Percentiles rank a stretch among this genome's conserved stretches.
Evolutionary conservation across 92 coral and sea anemone genomes (phyloP).

Genomic region (Bergia puertoricense): DNA sequence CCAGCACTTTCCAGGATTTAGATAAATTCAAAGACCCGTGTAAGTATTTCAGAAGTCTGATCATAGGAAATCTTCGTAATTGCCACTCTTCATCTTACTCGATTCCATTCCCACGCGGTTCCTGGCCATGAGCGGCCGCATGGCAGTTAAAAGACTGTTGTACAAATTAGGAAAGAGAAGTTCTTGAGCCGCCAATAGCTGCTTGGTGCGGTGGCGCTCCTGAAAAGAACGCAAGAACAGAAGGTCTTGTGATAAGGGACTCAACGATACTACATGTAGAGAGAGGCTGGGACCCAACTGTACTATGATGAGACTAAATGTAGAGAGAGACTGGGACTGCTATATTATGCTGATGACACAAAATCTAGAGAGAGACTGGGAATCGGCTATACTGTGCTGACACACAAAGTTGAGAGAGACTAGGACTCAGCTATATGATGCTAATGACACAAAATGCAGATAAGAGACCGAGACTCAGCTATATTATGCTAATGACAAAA

Average conservation of each 20-base stretch:
- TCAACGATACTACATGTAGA: too few species aligned
- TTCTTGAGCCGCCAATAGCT: constrained; percentile 97
- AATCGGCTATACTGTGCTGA: too few species aligned
- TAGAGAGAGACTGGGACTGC: too few species aligned
- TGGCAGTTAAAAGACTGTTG: constrained; percentile 92
- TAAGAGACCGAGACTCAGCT: too few species aligned
- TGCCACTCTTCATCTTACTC: constrained; percentile 72
- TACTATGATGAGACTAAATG: too few species aligned
- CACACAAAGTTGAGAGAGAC: too few species aligned
- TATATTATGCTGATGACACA: too few species aligned
- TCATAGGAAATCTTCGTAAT: constrained; percentile 75
- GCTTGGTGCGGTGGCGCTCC: constrained; percentile 99
- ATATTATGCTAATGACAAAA: too few species aligned
- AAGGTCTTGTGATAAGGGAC: neutral
- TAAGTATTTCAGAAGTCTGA: neutral
- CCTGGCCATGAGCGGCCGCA: constrained; percentile 96
- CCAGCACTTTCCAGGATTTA: neutral
- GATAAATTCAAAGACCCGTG: neutral
- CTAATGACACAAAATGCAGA: too few species aligned
- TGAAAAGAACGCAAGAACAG: constrained; percentile 28
- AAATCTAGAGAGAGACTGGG: too few species aligned
- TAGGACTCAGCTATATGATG: too few species aligned
- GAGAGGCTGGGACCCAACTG: too few species aligned
- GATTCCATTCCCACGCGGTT: constrained; percentile 94
- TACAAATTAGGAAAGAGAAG: constrained; percentile 89